Base-by-base conservation (phyloP, 2,113 vertebrate species). In the Baryphthengus martii region DNA sequence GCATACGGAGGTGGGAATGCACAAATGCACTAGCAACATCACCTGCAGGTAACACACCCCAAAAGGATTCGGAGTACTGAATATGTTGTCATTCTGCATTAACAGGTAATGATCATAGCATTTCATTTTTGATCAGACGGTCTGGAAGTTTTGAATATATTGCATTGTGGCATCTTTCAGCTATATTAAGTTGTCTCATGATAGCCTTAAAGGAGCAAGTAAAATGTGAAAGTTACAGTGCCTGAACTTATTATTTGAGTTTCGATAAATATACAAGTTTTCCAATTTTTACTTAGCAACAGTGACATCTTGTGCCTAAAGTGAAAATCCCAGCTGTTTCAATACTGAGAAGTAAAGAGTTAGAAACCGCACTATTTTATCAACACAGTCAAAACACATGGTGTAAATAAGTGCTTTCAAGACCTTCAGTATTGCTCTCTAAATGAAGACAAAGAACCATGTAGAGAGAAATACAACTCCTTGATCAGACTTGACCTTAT, bases 241-340 rank as follows among this genome's bases (percentile, higher is more conserved):
- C n/a, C 40, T 19, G 59, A 37, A 6, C 16, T 59, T 59, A 52
- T 70, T 66, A 75, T 78, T n/a, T 20, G 74, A 33, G 29, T 93
- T 87, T 86, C 17, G 77, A 96, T 81, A 91, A 95, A 84, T 85
- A 44, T 0, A 24, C 15, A 31, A 13, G 33, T 28, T 39, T 74
- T 53, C 11, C 42, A 19, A 9, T 82, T 77, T 68, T 25, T 39
- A 5, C 79, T 58, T 56, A 15, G 42, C 94, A 82, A 70, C 75
- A 91, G 90, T 90, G 97, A 94, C 96, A 95, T 88, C 97, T 85
- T 86, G 93, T 96, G 96, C 94, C 50, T 82, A 17, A n/a, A 13
- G 9, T 4, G 31, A 56, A 82, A 85, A 94, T 18, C 85, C 85
- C 58, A 33, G 39, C 17, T 26, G 24, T 39, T 62, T 47, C 42